Evolutionary conservation across 2,797 vertebrate species (phyloP).

Genomic region (Accipiter superciliosus): DNA sequence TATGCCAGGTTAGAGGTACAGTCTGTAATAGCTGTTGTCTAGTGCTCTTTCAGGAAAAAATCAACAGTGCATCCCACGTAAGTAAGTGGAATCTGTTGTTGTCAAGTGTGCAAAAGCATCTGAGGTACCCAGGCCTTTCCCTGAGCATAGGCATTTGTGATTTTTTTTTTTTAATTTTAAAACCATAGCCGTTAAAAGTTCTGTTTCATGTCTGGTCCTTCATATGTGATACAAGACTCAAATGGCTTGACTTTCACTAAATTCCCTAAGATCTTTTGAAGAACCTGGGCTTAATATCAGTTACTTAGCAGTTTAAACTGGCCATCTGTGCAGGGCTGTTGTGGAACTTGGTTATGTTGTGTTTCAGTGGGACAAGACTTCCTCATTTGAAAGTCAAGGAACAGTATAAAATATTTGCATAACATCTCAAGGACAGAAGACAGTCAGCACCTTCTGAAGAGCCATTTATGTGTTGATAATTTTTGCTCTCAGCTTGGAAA

Average conservation of each 20-base stretch:
- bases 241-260: background rate
- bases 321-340: background rate
- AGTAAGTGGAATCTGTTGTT: background rate
- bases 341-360: background rate
- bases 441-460: background rate
- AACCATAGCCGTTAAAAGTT: background rate
- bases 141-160: background rate
- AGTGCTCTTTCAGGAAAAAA: background rate
- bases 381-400: background rate
- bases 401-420: background rate
- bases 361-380: background rate
- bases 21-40: background rate
- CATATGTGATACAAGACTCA: rapidly evolving
- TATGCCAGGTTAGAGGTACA: background rate
- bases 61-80: rapidly evolving
- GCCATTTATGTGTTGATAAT: background rate
- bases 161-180: background rate
- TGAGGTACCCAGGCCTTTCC: background rate
- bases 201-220: background rate
- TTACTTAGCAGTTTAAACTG: background rate
- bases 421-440: background rate
- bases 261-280: background rate
- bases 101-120: background rate
- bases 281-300: background rate
- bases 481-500: background rate